phyloP scores from a whole-genome alignment of 2,888 invertebrate species.

The Serripes groenlandicus region DNA sequence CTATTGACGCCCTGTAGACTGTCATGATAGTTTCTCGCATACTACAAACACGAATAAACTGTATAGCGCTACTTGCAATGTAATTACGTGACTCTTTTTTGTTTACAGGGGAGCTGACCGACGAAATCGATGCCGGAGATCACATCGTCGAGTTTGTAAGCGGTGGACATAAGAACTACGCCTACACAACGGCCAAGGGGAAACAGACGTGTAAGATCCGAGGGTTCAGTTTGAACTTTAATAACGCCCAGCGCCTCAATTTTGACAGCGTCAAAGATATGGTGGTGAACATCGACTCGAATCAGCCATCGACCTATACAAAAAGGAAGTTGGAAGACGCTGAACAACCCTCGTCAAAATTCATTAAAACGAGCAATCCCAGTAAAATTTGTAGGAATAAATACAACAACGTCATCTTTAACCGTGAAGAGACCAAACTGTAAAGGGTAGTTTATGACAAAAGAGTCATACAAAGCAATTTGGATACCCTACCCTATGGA shows the following conservation, averaged over 20 bases:
- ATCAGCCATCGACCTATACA: background rate
- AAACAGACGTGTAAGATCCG: conserved; percentile 72
- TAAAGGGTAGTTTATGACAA: conserved; percentile 51
- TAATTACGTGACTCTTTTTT: too few relatives aligned
- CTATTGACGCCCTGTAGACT: too few relatives aligned
- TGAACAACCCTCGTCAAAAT: background rate
- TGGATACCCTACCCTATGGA: conserved; percentile 52
- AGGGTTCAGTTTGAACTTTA: conserved; percentile 69
- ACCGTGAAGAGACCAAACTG: conserved; percentile 81
- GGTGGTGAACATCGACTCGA: conserved; percentile 1
- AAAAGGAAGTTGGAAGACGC: conserved; percentile 1
- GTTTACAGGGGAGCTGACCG: conserved; percentile 59
- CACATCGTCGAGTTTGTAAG: conserved; percentile 71
- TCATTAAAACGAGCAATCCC: conserved; percentile 19
- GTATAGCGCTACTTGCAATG: too few relatives aligned
- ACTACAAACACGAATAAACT: too few relatives aligned
- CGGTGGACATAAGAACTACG: conserved; percentile 84
- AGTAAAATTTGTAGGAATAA: conserved; percentile 86
- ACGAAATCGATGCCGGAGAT: conserved; percentile 19
- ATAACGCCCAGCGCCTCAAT: conserved; percentile 52
- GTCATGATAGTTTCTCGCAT: too few relatives aligned
- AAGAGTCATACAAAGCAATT: conserved; percentile 28
- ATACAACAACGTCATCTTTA: conserved; percentile 88
- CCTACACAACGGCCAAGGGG: conserved; percentile 69
- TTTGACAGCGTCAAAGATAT: conserved; percentile 60